phyloP scores from a whole-genome alignment of 2,888 invertebrate species.

The Pantelozetes paolii region DNA sequence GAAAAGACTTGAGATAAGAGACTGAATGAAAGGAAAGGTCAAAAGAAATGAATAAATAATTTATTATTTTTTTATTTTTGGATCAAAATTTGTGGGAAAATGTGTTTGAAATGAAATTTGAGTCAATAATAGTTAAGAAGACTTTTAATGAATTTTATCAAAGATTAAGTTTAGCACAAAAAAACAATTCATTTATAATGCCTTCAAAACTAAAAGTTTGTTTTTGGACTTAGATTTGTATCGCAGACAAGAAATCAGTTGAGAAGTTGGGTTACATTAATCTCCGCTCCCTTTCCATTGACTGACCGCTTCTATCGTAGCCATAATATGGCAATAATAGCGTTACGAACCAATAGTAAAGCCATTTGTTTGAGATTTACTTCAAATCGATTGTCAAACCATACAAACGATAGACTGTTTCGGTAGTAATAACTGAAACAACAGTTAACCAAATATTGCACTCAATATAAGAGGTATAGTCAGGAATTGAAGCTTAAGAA shows the following conservation, averaged over 20 bases:
- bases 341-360: neutral
- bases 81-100: too few species aligned
- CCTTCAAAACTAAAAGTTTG: neutral
- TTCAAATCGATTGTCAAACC: neutral
- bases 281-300: neutral
- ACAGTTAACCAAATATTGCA: too few species aligned
- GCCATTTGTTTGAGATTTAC: neutral
- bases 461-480: too few species aligned
- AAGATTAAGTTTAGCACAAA: neutral
- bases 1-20: too few species aligned
- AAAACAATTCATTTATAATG: neutral
- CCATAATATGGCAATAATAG: neutral
- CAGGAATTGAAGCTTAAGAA: too few species aligned
- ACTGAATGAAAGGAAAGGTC: too few species aligned
- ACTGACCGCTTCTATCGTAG: neutral
- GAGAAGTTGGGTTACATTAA: neutral
- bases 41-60: neutral
- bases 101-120: too few species aligned
- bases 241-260: too few species aligned
- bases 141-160: neutral
- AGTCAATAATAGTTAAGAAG: too few species aligned
- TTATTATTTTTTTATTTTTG: neutral
- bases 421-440: too few species aligned
- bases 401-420: too few species aligned
- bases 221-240: neutral